Evolutionary conservation across 2,797 vertebrate species (phyloP), one percentile per base, ranked within the genome.

Genomic region (Cygnus olor): DNA sequence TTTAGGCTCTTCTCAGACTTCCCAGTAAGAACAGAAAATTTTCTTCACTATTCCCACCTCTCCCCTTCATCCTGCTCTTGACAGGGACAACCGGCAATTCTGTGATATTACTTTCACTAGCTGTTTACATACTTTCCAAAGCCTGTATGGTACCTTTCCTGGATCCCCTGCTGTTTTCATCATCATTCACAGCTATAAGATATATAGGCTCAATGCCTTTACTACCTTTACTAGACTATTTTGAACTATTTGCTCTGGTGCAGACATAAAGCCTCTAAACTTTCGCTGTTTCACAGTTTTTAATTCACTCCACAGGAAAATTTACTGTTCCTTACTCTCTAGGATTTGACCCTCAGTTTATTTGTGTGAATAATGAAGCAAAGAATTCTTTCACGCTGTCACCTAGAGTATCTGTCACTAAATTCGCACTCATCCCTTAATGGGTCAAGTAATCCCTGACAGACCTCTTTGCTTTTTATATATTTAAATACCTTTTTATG

Each of bases 321-420:
- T 25, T 49, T 60, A 69, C 22, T 44, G 30, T 86, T 90, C 47
- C 36, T 86, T 88, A 22, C 32, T 73, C 56, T 86, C 66, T 91
- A 54, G 45, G 47, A 74, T 72, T 72, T 93, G 58, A 86, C n/a
- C 16, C 3, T 90, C 25, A 4, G 1, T 89, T 92, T 85, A 77
- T 91, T 72, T 91, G 42, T 30, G 24, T 77, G 71, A 85, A 90
- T 84, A 95, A 80, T 74, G 38, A 94, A 93, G 73, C 7, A 44
- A 81, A 76, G 18, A 64, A 64, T 87, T 79, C 32, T 92, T 95
- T 84, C 51, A 89, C 44, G 11, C 53, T 93, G 71, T 77, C 80
- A 94, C 17, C 36, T 66, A 21, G 27, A 45, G 40, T 86, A 76
- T 90, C 70, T 88, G 58, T 90, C 78, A 44, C 70, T 77, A 44